phyloP scores from a whole-genome alignment of 1,140 invertebrate genomes.

The Triops cancriformis region DNA sequence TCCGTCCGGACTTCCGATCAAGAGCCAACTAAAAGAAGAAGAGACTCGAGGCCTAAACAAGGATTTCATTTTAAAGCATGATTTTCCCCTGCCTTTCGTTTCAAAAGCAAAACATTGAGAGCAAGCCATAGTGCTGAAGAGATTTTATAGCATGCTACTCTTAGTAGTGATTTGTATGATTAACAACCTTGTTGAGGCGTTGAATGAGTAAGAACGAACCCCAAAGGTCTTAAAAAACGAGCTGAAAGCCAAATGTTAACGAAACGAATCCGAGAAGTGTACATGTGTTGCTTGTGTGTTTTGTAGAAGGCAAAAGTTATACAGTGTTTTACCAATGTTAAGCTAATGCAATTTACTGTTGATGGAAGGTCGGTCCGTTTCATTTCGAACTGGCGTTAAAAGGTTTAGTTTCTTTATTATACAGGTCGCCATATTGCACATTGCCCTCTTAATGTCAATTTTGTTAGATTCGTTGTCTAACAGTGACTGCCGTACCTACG shows the following conservation, averaged over 20 bases:
- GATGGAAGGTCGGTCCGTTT: too few species aligned
- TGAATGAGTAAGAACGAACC: not conserved
- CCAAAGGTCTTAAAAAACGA: not conserved
- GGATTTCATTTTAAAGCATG: not conserved
- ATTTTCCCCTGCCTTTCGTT: not conserved
- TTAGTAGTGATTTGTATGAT: not conserved
- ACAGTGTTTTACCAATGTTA: slow-evolving; percentile 10
- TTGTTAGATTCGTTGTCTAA: too few species aligned
- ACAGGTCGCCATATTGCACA: too few species aligned
- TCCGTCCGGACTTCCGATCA: not conserved
- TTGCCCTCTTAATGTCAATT: too few species aligned
- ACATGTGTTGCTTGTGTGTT: slow-evolving; percentile 5
- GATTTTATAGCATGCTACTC: not conserved
- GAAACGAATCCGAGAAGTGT: not conserved
- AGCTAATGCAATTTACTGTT: not conserved
- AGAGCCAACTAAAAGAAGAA: not conserved
- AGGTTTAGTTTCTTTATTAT: too few species aligned
- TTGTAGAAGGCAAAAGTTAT: slow-evolving; percentile 8
- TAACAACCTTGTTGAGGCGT: not conserved
- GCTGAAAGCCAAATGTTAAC: slow-evolving; percentile 10
- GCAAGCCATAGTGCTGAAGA: not conserved
- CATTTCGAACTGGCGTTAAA: too few species aligned
- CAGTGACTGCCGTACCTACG: too few species aligned
- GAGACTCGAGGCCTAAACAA: not conserved
- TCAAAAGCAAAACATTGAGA: not conserved